Evolutionary conservation across 2,797 vertebrate species (phyloP), one percentile per base, ranked within the genome.

Genomic region (Pseudochaenichthys georgianus): DNA sequence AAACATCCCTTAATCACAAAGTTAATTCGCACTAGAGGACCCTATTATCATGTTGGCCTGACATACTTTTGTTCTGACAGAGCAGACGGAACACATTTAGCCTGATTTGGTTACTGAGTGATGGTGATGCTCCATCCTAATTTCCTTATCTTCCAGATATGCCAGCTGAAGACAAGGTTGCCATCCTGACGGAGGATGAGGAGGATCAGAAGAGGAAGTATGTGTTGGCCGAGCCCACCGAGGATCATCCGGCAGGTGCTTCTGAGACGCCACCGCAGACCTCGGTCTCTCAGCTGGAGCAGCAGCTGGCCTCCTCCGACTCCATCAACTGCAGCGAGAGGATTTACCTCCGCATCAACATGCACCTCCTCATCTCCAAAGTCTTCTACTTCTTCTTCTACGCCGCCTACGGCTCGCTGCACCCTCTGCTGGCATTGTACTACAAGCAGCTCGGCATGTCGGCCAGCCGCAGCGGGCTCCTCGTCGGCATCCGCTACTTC

Each of bases 361-460:
- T 94, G 0, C 95, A 95, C 45, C 97, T 99, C 34, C 96, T 99
- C 16, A 87, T 99, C 87, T 99, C 98, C 54, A 99, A 99, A 83
- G 92, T 99, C 67, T 99, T 99, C 87, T 99, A 99, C 90, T 98
- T 99, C 89, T 99, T 99, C 94, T 99, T 99, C 91, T 99, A 98
- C 46, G 96, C 97, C 0, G 98, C 97, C 0, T 99, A 99, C 17
- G 98, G 98, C 78, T 99, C 98, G 0, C 96, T 99, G 15, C 97
- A 98, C 86, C 98, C 98, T 0, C 94, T 99, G 82, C 92, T 99
- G 80, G 95, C 98, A 0, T 94, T 99, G 3, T 99, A 98, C 87
- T 99, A 98, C 77, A 99, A 98, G 78, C 98, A 99, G 90, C 95
- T 99, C 58, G 98, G 98, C 17, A 97, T 99, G 96, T 94, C 95